These are phyloP conservation scores for Nomada hirtipes DNA, from an alignment of 2,888 invertebrate species.

Conservation along the genomic window DNA sequence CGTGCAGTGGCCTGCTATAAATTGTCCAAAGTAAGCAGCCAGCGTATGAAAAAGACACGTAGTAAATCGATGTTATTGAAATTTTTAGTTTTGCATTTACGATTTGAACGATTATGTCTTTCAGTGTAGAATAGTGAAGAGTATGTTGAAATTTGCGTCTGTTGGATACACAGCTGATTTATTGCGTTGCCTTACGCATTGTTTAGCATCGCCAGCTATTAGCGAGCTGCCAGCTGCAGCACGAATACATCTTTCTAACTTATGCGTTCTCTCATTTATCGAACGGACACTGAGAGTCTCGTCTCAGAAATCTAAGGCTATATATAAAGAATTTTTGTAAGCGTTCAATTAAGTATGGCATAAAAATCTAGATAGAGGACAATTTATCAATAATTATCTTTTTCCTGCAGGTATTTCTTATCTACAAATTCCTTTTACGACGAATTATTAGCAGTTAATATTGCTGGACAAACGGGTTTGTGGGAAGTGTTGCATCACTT, in stretches of 20 bases:
- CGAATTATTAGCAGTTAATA: conserved; percentile 87
- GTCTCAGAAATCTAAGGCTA: conserved; percentile 81
- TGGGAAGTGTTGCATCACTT: conserved; percentile 87
- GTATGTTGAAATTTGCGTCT: conserved; percentile 87
- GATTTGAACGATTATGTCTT: conserved; percentile 40
- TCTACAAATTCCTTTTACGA: conserved; percentile 88
- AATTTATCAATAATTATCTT: conserved; percentile 10
- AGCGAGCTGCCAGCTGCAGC: conserved; percentile 87
- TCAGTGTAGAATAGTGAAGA: conserved; percentile 86
- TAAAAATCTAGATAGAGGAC: neutral
- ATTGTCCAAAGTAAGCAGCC: conserved; percentile 88
- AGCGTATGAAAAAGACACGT: neutral
- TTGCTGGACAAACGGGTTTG: conserved; percentile 87
- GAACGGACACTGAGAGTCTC: conserved; percentile 85
- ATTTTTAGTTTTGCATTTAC: neutral
- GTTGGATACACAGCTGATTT: conserved; percentile 87
- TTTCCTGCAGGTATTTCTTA: conserved; percentile 85
- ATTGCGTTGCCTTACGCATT: conserved; percentile 86
- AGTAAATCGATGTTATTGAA: neutral
- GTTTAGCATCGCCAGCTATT: conserved; percentile 85
- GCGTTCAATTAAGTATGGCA: conserved; percentile 66
- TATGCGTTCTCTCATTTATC: conserved; percentile 88
- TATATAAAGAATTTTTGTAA: conserved; percentile 85
- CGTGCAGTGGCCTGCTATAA: conserved; percentile 93
- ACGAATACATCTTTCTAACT: conserved; percentile 88